A percentile compares a stretch with the other conserved stretches of the same genome.
Evolutionary conservation across 2,888 invertebrate genomes (phyloP).

Genomic region (Meloe dianella): DNA sequence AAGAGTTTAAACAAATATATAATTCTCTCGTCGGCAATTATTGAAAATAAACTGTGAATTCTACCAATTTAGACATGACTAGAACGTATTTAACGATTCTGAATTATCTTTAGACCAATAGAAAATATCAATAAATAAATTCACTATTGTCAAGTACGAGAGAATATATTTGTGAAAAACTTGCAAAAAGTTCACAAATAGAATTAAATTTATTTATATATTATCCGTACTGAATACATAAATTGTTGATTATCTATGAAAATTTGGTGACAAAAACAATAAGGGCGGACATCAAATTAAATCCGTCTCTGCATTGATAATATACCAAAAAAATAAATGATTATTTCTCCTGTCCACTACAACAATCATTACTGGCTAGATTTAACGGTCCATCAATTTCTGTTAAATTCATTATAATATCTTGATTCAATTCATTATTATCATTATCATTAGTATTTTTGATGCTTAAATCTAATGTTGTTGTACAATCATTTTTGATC

Average conservation of each 20-base stretch:
- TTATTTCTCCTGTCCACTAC: constrained; percentile 1
- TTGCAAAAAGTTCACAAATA: too few relatives aligned
- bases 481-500: constrained; percentile 63
- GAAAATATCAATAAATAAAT: too few relatives aligned
- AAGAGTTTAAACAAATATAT: too few relatives aligned
- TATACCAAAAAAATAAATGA: neutral
- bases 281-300: neutral
- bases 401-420: constrained; percentile 38
- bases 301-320: neutral
- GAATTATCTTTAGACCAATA: too few relatives aligned
- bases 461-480: constrained; percentile 62
- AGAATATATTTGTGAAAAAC: too few relatives aligned
- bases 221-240: neutral
- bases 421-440: constrained; percentile 27
- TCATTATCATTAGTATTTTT: constrained; percentile 39
- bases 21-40: too few relatives aligned
- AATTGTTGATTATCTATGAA: neutral
- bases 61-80: too few relatives aligned
- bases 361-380: too few relatives aligned
- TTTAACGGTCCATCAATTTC: too few relatives aligned
- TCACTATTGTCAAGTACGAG: too few relatives aligned
- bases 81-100: too few relatives aligned
- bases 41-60: too few relatives aligned
- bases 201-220: neutral
- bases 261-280: neutral